Conservation (phyloP, 1,140 invertebrate genomes). For the Solenopsis fugax region DNA sequence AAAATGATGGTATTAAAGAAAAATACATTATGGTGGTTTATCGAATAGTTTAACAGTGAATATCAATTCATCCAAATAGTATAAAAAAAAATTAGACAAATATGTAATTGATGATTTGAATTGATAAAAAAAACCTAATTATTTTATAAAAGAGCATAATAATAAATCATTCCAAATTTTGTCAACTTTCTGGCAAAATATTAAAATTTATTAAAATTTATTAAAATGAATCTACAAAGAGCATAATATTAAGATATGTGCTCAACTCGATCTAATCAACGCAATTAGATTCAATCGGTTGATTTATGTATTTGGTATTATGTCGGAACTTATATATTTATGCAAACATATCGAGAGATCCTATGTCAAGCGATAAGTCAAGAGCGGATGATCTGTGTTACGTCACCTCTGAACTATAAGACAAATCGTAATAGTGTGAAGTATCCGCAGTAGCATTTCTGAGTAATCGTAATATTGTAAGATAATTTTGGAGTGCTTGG, state of each 20-base stretch:
- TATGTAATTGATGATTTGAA: background rate
- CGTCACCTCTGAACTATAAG: slow-evolving; percentile 1
- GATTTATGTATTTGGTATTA: slow-evolving; percentile 43
- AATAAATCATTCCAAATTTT: too few species aligned
- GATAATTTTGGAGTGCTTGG: too few species aligned
- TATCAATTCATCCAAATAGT: background rate
- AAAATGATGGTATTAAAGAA: too few species aligned
- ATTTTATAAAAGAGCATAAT: background rate
- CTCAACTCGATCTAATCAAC: background rate
- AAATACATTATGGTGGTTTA: background rate
- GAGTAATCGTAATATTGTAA: too few species aligned
- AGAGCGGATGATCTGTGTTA: slow-evolving; percentile 37
- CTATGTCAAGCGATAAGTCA: slow-evolving; percentile 24
- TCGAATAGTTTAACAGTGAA: background rate
- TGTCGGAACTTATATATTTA: background rate
- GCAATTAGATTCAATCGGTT: background rate
- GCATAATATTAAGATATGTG: background rate
- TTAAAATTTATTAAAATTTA: too few species aligned
- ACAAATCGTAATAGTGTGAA: slow-evolving; percentile 7
- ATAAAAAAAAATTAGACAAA: background rate
- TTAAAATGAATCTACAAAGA: background rate
- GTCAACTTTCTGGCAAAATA: too few species aligned
- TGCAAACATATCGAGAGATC: background rate
- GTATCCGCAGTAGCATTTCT: slow-evolving; percentile 1
- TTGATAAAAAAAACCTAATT: background rate